Evolutionary conservation across 23 tunicate species (phyloP).

Genomic region (Trididemnum miniatum): DNA sequence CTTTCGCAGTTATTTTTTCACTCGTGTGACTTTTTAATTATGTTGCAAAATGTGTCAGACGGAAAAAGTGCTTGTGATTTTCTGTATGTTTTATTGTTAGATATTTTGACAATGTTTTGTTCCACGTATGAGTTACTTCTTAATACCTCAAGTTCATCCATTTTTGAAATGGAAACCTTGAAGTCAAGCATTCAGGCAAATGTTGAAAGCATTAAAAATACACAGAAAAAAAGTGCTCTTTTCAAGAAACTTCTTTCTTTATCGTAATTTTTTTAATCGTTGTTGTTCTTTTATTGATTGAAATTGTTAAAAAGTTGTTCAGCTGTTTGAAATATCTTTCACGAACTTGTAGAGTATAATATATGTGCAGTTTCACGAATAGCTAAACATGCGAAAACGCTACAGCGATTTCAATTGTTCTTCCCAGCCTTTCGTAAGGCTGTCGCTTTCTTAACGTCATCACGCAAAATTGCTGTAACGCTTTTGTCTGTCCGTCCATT

Average conservation of each 20-base stretch:
- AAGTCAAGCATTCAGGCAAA: not conserved
- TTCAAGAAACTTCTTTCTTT: conserved; percentile 3
- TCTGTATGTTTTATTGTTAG: conserved; percentile 4
- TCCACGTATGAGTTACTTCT: not conserved
- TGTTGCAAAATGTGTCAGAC: not conserved
- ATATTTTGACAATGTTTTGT: conserved; percentile 1
- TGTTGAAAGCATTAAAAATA: not conserved
- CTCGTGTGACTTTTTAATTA: conserved; percentile 12
- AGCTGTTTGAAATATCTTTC: too few species aligned
- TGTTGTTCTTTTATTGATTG: too few species aligned
- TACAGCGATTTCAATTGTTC: too few species aligned
- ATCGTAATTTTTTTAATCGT: not conserved
- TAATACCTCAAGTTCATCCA: not conserved
- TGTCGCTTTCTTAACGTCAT: too few species aligned
- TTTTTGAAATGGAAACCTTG: not conserved
- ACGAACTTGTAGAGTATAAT: too few species aligned
- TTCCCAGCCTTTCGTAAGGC: too few species aligned
- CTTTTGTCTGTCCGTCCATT: too few species aligned
- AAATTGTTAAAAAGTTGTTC: too few species aligned
- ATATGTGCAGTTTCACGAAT: too few species aligned
- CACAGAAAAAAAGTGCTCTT: not conserved
- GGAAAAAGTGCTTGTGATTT: conserved; percentile 20
- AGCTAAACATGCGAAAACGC: too few species aligned
- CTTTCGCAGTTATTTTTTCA: conserved; percentile 21
- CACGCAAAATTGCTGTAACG: too few species aligned